Evolutionary conservation across 2,797 vertebrate species (phyloP), one percentile per base, ranked within the genome.

Genomic region (Sciurus vulgaris): DNA sequence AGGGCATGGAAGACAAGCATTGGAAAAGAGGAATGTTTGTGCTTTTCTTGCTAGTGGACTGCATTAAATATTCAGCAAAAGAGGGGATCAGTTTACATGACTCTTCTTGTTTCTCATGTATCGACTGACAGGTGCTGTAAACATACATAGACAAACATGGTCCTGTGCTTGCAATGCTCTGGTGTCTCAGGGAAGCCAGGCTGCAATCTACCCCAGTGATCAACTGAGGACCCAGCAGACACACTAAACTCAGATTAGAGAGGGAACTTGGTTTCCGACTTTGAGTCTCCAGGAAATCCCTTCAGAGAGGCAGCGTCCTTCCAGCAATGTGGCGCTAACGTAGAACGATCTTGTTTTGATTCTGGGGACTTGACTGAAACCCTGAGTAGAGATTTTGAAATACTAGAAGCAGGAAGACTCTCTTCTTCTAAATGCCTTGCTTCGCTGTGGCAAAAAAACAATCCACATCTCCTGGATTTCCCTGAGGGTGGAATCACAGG

Each of bases 71-170:
- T 99, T 99, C 98, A 99, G 98, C 98, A 98, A 98, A 98, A 98
- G 98, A 98, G 94, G 97, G 97, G 98, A 99, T 99, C 98, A 93
- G 97, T 98, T 99, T 99, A 99, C 99, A 99, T 98, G 98, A 98
- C 98, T 99, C 98, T 99, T 98, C 99, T 99, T 99, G 99, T 99
- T 99, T 99, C 98, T 98, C 98, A 6, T 99, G 99, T 99, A 99
- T 99, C 98, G 95, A 98, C 98, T 99, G 99, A 99, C 99, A 99
- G 99, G 98, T 99, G 99, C 98, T 99, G 98, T 99, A 99, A 99
- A 99, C 99, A 99, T 98, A 99, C 99, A 99, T 98, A 99, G 99
- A 98, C 98, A 99, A 99, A 99, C 99, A 99, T 96, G 97, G 98
- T 97, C 97, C 97, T 97, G 90, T 94, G 97, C 98, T 97, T 98